These are phyloP conservation scores for Bombus pascuorum DNA, from an alignment of 1,140 invertebrate species.

Conservation along the genomic window DNA sequence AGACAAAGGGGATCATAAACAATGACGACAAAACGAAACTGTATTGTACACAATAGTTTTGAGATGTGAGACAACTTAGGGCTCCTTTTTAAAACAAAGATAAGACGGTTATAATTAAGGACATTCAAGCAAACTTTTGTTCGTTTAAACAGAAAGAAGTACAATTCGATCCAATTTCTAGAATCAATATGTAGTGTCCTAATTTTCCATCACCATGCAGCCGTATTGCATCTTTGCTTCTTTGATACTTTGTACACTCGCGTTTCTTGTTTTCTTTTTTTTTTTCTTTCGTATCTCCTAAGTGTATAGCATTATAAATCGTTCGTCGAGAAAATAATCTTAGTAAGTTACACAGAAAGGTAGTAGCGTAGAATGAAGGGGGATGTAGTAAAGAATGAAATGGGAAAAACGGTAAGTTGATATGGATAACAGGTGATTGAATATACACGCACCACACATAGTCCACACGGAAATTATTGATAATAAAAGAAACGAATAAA, in stretches of 20 bases:
- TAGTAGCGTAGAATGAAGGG: not conserved
- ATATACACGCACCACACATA: constrained; percentile 43
- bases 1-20: constrained; percentile 2
- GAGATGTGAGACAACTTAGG: not conserved
- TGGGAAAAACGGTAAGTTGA: not conserved
- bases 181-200: not conserved
- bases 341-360: not conserved
- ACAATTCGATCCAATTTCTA: not conserved
- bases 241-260: constrained; percentile 3
- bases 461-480: constrained; percentile 24
- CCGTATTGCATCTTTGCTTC: not conserved
- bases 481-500: constrained; percentile 18
- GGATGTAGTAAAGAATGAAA: constrained; percentile 10
- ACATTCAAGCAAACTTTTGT: not conserved
- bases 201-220: not conserved
- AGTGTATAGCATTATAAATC: not conserved
- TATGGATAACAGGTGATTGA: constrained; percentile 6
- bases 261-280: constrained; percentile 9
- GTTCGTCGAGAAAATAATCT: not conserved
- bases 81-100: not conserved
- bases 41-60: not conserved
- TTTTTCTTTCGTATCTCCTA: not conserved
- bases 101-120: not conserved
- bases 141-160: not conserved
- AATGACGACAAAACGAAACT: constrained; percentile 19